Base-by-base conservation (phyloP, 2,113 vertebrate species). In the Gymnarchus niloticus region DNA sequence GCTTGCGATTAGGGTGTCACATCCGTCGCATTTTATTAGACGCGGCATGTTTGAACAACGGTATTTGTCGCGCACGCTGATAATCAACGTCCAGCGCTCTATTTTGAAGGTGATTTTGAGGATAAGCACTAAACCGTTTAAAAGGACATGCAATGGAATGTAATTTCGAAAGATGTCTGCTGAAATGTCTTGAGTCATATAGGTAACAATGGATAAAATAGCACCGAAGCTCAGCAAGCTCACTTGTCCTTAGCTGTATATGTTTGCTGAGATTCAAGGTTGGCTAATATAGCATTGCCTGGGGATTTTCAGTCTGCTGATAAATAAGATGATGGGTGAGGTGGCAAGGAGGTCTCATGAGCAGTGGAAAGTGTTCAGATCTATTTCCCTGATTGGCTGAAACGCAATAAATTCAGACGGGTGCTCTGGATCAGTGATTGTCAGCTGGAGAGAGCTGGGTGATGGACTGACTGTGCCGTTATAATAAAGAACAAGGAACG, bases 361-460 rank as follows among this genome's bases (percentile, higher is more conserved):
- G 65, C 33, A 14, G 33, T 28, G 65, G 52, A 73, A 73, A 37
- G 37, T 33, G 41, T 73, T 41, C 65, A 73, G 28, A 73, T 37
- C 65, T 73, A 73, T 73, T 73, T 41, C 65, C 65, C 33, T 41
- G 65, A 73, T 73, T 73, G 65, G 65, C 65, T 73, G 41, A 73
- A 37, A 37, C 41, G 65, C 41, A 73, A 73, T 73, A 73, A 73
- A 73, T 73, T 41, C 65, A 19, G 65, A 73, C 19, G 33, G 65
- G 12, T 6, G 65, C 33, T 73, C 65, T 19, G 65, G 65, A 73
- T 19, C 12, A 14, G 33, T 33, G 61, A 17, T 33, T 19, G 28
- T 69, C 33, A 6, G 33, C 10, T 5, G 61, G 61, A 69, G 33
- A 37, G 1, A n/a, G 33, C 33, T 33, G 33, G 33, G 65, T 14